phyloP scores from a whole-genome alignment of 2,888 invertebrate genomes.

The Tryphoninae sp. region DNA sequence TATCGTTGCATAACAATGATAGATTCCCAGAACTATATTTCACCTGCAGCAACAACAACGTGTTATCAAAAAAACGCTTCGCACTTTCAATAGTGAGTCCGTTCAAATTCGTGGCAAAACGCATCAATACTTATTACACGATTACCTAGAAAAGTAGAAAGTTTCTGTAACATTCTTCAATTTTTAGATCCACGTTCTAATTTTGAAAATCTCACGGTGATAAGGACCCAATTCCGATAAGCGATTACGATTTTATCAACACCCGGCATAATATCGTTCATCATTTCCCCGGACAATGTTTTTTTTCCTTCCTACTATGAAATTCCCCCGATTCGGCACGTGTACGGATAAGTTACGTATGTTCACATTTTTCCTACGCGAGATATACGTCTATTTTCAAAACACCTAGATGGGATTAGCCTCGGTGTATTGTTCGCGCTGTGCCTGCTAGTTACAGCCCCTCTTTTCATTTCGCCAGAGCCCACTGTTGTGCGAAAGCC shows the following conservation, averaged over 20 bases:
- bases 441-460: conserved; percentile 64
- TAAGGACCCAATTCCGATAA: not conserved
- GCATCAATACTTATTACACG: not conserved
- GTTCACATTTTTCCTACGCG: not conserved
- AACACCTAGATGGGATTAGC: conserved; percentile 67
- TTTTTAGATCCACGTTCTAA: not conserved
- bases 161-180: not conserved
- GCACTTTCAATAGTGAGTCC: not conserved
- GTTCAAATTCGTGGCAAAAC: not conserved
- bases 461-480: conserved; percentile 61
- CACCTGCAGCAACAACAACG: not conserved
- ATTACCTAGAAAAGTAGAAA: not conserved
- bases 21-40: not conserved
- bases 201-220: no score
- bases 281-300: not conserved
- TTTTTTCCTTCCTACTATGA: not conserved
- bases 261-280: not conserved
- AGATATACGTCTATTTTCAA: conserved; percentile 69
- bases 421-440: conserved; percentile 48
- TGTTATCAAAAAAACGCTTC: not conserved
- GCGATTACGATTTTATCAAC: not conserved
- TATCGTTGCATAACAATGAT: not conserved
- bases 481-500: conserved; percentile 40
- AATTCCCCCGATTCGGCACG: not conserved
- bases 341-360: not conserved